Conservation (phyloP, 2,797 vertebrate genomes). For the Takifugu ocellatus region DNA sequence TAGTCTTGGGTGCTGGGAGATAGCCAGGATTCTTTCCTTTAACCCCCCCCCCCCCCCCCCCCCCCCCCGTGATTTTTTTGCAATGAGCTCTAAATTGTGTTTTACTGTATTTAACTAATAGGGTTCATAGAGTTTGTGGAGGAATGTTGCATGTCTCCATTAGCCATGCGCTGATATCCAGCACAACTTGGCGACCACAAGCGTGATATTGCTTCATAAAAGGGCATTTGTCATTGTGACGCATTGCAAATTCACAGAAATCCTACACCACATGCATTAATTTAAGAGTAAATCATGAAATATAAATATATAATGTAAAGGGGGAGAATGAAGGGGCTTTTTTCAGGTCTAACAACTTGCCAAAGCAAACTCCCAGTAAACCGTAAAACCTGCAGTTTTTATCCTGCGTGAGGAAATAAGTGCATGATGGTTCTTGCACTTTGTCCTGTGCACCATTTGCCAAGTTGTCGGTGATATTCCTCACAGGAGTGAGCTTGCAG, state of each 20-base stretch:
- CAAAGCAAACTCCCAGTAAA: neutral
- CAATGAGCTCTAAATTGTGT: no score
- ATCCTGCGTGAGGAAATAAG: neutral
- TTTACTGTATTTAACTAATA: no score
- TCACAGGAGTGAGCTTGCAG: constrained; percentile 42
- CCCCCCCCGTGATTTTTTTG: no score
- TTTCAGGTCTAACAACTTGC: neutral
- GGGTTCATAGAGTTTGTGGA: no score
- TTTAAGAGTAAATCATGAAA: neutral
- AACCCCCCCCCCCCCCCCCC: no score
- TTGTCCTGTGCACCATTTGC: constrained; percentile 13
- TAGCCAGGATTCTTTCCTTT: no score
- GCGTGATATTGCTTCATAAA: neutral
- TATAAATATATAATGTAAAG: neutral
- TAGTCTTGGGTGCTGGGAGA: no score
- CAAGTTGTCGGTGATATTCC: constrained; percentile 39
- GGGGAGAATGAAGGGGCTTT: neutral
- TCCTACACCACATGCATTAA: neutral
- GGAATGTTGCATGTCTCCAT: no score
- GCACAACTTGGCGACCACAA: neutral
- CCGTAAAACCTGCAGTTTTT: neutral
- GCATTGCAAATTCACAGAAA: neutral
- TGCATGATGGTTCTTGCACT: constrained; percentile 6
- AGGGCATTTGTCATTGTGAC: neutral
- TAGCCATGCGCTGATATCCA: neutral